Percentiles rank a stretch among this genome's conserved stretches.
Evolutionary conservation across 2,797 vertebrate genomes (phyloP).

Genomic region (Vespertilio murinus): DNA sequence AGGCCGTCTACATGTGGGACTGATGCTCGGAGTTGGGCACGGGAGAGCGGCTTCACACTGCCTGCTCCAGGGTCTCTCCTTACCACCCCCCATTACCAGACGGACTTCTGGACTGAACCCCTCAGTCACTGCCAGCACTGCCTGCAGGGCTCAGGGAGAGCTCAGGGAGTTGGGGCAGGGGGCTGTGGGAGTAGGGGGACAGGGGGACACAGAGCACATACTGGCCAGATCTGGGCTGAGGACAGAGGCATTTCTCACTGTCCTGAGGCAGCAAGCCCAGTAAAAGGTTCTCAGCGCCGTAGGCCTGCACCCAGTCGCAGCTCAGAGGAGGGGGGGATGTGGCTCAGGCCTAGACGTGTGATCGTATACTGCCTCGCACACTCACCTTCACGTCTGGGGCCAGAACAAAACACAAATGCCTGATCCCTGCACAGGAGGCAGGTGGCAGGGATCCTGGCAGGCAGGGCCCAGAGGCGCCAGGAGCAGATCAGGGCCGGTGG

Average conservation of each 20-base stretch:
- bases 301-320: not conserved
- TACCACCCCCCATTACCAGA: not conserved
- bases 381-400: not conserved
- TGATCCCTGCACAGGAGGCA: not conserved
- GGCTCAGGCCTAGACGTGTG: fast-evolving
- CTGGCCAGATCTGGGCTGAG: not conserved
- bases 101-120: not conserved
- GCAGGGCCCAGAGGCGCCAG: not conserved
- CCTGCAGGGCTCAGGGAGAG: not conserved
- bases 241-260: not conserved
- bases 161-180: not conserved
- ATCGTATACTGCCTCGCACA: not conserved
- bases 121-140: not conserved
- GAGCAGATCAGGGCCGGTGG: not conserved
- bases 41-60: not conserved
- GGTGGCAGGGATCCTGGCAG: not conserved
- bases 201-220: not conserved
- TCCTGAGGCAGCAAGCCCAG: not conserved
- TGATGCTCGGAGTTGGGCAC: not conserved
- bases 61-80: not conserved
- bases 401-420: not conserved
- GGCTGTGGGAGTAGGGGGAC: fast-evolving
- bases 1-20: fast-evolving
- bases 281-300: not conserved
- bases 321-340: not conserved